These are phyloP conservation scores for Heliconius melpomene DNA, from an alignment of 1,140 invertebrate genomes.

Conservation along the genomic window DNA sequence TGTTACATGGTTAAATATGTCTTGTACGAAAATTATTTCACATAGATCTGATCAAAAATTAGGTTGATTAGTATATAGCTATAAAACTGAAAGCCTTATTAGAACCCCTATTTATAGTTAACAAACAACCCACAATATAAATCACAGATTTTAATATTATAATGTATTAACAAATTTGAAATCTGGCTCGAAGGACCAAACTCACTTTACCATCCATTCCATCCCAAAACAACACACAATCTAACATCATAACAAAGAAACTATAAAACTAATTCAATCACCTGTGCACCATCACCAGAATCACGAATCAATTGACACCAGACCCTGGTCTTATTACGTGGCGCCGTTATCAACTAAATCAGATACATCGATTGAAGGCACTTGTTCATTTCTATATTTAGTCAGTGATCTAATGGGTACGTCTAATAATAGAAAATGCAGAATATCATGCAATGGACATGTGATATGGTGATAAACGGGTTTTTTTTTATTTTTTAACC, in stretches of 20 bases:
- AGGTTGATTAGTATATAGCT: no score
- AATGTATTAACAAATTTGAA: no score
- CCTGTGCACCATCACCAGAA: not conserved
- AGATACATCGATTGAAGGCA: constrained; percentile 16
- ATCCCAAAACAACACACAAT: not conserved
- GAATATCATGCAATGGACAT: not conserved
- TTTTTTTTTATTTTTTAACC: not conserved
- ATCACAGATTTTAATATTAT: no score
- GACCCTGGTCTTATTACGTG: not conserved
- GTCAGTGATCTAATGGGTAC: constrained; percentile 12
- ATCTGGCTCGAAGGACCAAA: not conserved
- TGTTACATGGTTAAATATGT: no score
- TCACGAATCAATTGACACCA: constrained; percentile 12
- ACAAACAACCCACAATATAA: no score
- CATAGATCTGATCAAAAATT: no score
- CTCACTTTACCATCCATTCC: not conserved
- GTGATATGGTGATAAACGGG: not conserved
- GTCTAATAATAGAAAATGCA: constrained; percentile 15
- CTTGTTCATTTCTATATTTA: constrained; percentile 19
- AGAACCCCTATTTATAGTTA: no score
- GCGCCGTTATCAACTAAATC: constrained; percentile 22
- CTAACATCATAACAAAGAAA: not conserved
- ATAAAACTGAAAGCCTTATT: no score
- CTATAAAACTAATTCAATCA: constrained; percentile 10
- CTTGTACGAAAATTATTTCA: no score